phyloP scores from a whole-genome alignment of 1,140 invertebrate species.

The Ips nitidus region DNA sequence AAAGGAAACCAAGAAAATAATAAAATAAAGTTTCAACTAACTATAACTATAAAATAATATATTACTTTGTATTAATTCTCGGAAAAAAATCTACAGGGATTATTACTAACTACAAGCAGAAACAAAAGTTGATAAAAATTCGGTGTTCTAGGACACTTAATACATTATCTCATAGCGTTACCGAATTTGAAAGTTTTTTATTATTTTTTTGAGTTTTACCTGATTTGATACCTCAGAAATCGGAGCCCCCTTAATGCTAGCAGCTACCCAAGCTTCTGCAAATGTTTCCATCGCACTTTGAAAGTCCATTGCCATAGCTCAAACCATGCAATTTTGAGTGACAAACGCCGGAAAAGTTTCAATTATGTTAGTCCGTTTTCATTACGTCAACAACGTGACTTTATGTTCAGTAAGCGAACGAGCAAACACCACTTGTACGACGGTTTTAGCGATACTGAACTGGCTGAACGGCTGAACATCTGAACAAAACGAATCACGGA shows the following conservation, averaged over 20 bases:
- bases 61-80: too few relatives aligned
- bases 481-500: slow-evolving; percentile 1
- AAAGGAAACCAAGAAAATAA: too few relatives aligned
- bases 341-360: slow-evolving; percentile 10
- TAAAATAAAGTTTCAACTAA: too few relatives aligned
- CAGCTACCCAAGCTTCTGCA: slow-evolving; percentile 93
- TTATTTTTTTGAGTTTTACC: slow-evolving; percentile 50
- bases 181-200: too few relatives aligned
- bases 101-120: too few relatives aligned
- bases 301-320: slow-evolving; percentile 77
- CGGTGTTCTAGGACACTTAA: too few relatives aligned
- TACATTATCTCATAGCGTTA: too few relatives aligned
- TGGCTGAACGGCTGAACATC: not conserved
- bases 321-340: slow-evolving; percentile 13
- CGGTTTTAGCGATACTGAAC: slow-evolving; percentile 37
- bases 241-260: slow-evolving; percentile 74
- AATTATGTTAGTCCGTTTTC: slow-evolving; percentile 25
- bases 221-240: slow-evolving; percentile 59
- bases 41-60: too few relatives aligned
- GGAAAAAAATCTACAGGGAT: too few relatives aligned
- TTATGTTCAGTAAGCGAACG: slow-evolving; percentile 28
- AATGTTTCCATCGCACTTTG: slow-evolving; percentile 97
- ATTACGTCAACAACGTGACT: slow-evolving; percentile 46
- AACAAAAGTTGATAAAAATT: too few relatives aligned
- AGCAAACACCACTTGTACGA: slow-evolving; percentile 28